These are phyloP conservation scores for Mus pahari DNA, from an alignment of 2,113 vertebrate species.

Conservation along the genomic window DNA sequence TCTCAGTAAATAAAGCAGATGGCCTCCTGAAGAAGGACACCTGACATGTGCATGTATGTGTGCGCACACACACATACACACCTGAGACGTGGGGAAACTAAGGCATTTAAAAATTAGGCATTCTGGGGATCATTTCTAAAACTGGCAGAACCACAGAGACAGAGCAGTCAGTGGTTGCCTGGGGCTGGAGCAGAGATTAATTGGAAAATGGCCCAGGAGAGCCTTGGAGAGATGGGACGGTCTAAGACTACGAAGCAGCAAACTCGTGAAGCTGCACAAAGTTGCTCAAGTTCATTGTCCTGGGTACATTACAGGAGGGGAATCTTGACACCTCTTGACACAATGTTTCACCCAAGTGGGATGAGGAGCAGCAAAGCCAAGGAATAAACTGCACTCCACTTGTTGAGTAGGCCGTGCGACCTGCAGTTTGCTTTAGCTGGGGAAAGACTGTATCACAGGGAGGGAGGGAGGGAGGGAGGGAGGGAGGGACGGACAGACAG, in stretches of 20 bases:
- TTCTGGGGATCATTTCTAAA: not conserved
- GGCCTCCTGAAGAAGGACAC: not conserved
- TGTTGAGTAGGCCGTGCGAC: not conserved
- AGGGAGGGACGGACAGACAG: accelerated
- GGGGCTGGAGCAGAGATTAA: not conserved
- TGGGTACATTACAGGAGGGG: not conserved
- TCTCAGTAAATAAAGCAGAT: not conserved
- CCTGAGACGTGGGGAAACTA: not conserved
- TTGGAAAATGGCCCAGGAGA: not conserved
- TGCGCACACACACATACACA: not conserved
- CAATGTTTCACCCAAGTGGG: not conserved
- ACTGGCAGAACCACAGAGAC: not conserved
- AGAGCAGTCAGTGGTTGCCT: not conserved
- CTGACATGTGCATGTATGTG: no score
- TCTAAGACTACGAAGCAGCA: not conserved
- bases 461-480: no score
- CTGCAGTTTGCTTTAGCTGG: accelerated
- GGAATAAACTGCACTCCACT: accelerated
- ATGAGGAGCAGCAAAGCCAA: accelerated
- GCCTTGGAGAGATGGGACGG: not conserved
- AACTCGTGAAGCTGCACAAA: accelerated
- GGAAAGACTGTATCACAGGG: not conserved
- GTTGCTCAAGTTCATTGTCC: not conserved
- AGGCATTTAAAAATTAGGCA: not conserved
- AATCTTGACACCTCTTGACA: accelerated